Conservation (phyloP, 2,888 invertebrate species). For the Hemicrepidius hirtus region DNA sequence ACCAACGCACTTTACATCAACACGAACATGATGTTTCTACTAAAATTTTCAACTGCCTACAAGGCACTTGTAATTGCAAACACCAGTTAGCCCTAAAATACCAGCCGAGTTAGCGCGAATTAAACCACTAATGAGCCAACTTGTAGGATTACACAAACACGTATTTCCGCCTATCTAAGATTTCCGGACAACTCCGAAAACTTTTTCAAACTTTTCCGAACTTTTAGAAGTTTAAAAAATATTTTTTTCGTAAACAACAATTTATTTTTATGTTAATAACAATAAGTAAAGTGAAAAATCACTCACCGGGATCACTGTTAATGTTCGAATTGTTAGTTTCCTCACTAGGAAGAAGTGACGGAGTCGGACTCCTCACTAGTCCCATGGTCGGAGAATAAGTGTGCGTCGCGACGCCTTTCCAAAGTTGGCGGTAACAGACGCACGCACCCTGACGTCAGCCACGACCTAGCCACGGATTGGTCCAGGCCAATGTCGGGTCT, state of each 20-base stretch:
- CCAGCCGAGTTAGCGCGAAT: conserved; percentile 2
- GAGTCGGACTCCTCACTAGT: conserved; percentile 59
- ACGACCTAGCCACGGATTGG: conserved; percentile 75
- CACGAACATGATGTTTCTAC: no score
- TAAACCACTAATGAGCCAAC: conserved; percentile 17
- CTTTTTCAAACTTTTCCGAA: not conserved
- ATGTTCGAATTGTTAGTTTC: conserved; percentile 60
- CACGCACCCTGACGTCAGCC: conserved; percentile 76
- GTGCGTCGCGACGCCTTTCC: conserved; percentile 54
- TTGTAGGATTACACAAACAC: not conserved
- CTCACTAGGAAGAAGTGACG: conserved; percentile 62
- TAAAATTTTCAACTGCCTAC: no score
- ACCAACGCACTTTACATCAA: no score
- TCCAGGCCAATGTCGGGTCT: conserved; percentile 68
- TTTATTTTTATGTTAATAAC: not conserved
- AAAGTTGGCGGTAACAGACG: conserved; percentile 63
- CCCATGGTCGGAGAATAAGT: conserved; percentile 59
- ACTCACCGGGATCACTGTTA: conserved; percentile 52
- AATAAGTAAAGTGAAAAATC: conserved; percentile 1
- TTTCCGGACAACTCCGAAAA: conserved; percentile 2
- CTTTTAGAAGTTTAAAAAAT: not conserved
- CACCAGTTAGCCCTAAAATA: not conserved
- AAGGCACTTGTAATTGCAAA: not conserved
- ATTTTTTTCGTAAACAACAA: not conserved
- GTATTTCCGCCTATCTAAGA: not conserved